phyloP scores from a whole-genome alignment of 2,888 invertebrate species.

The Sinelater perroti region DNA sequence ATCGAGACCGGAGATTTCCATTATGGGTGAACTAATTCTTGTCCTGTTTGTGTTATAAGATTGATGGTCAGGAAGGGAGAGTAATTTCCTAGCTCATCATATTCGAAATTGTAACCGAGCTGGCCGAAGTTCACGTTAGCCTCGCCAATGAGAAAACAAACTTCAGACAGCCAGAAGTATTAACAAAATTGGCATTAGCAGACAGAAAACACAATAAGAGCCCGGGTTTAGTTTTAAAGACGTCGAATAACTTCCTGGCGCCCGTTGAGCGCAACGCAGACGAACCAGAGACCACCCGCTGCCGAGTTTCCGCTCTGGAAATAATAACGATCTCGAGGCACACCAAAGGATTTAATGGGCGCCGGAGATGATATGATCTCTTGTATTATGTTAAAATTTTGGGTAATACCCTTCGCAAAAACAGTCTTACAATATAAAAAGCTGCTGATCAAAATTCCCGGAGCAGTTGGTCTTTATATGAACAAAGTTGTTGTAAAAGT shows the following conservation, averaged over 20 bases:
- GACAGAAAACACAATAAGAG: conserved; percentile 1
- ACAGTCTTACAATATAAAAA: conserved; percentile 6
- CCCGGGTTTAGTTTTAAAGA: conserved; percentile 27
- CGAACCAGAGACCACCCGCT: conserved; percentile 26
- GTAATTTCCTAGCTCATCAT: conserved; percentile 18
- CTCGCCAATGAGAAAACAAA: not conserved
- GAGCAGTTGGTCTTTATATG: conserved; percentile 26
- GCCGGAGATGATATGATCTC: conserved; percentile 7
- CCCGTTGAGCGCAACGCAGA: conserved; percentile 19
- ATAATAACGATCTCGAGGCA: conserved; percentile 33
- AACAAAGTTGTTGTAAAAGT: conserved; percentile 28
- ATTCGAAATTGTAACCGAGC: conserved; percentile 12
- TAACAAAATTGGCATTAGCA: not conserved
- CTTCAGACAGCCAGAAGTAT: not conserved
- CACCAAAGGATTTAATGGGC: conserved; percentile 13
- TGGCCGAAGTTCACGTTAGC: conserved; percentile 5
- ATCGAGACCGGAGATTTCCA: conserved; percentile 8
- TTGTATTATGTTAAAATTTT: not conserved
- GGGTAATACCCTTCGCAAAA: conserved; percentile 14
- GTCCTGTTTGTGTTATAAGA: conserved; percentile 21
- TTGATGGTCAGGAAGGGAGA: conserved; percentile 17
- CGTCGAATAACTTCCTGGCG: conserved; percentile 34
- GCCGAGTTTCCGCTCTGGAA: conserved; percentile 26
- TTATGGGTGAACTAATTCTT: conserved; percentile 17
- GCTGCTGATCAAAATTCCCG: conserved; percentile 18